Conservation (phyloP, 2,113 vertebrate genomes). For the Craseonycteris thonglongyai region DNA sequence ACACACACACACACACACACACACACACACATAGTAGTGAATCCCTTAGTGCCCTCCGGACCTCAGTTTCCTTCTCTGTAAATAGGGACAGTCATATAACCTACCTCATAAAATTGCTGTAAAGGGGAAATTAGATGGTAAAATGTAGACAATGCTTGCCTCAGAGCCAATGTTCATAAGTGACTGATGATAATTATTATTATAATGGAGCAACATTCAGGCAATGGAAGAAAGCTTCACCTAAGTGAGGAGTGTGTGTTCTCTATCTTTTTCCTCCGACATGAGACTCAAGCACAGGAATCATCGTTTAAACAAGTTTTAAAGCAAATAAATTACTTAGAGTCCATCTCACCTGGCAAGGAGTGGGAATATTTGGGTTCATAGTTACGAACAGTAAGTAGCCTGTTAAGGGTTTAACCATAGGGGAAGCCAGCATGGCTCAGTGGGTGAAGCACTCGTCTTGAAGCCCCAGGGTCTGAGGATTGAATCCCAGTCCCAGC, state of each 20-base stretch:
- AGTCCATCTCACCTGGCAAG: background rate
- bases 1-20: background rate
- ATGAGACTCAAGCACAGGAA: background rate
- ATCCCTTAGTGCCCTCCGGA: background rate
- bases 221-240: background rate
- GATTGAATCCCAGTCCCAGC: too few relatives aligned
- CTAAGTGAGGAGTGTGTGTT: accelerated
- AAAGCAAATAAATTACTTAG: background rate
- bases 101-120: background rate
- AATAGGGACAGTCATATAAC: background rate
- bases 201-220: background rate
- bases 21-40: background rate
- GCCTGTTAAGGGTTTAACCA: background rate
- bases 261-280: background rate
- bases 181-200: accelerated
- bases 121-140: background rate
- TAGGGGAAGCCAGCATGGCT: too few relatives aligned
- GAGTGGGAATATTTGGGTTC: background rate
- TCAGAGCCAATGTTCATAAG: background rate
- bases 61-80: background rate
- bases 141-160: background rate
- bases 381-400: background rate
- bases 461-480: too few relatives aligned
- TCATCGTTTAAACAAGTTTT: background rate
- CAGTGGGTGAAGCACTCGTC: too few relatives aligned